Evolutionary conservation across 2,888 invertebrate genomes (phyloP).

Genomic region (Molorchus minor): DNA sequence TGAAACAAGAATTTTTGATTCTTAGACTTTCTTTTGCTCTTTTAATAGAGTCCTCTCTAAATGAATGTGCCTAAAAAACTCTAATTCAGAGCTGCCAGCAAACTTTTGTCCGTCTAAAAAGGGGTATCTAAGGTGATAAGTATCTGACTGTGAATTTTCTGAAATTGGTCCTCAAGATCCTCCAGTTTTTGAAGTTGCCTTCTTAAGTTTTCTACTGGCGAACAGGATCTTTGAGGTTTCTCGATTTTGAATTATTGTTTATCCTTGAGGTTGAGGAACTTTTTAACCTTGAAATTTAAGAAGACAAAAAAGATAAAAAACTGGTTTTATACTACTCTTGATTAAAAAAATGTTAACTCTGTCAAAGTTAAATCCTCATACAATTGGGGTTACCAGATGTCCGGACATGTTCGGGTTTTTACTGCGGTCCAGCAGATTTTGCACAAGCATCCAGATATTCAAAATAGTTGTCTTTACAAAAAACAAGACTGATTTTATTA

Average conservation of each 20-base stretch:
- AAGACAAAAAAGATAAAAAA: not conserved
- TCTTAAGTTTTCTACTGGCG: slow-evolving; percentile 81
- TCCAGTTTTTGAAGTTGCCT: slow-evolving; percentile 83
- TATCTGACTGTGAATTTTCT: slow-evolving; percentile 71
- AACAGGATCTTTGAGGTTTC: slow-evolving; percentile 69
- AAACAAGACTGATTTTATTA: too few relatives aligned
- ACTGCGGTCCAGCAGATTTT: not conserved
- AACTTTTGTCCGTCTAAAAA: slow-evolving; percentile 72
- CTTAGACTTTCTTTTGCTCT: slow-evolving; percentile 80
- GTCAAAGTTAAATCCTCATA: not conserved
- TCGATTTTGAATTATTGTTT: slow-evolving; percentile 67
- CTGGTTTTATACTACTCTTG: not conserved
- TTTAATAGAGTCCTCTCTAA: slow-evolving; percentile 85
- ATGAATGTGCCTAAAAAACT: slow-evolving; percentile 84
- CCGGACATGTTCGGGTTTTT: not conserved
- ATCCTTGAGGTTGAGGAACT: slow-evolving; percentile 69
- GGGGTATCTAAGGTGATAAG: slow-evolving; percentile 83
- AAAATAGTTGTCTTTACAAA: not conserved
- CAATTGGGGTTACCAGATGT: not conserved
- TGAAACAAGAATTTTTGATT: slow-evolving; percentile 75
- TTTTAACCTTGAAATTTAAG: slow-evolving; percentile 67
- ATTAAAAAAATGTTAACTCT: not conserved
- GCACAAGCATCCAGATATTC: not conserved
- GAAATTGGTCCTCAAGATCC: slow-evolving; percentile 84
- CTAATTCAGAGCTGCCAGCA: slow-evolving; percentile 73